Evolutionary conservation across 2,113 vertebrate species (phyloP).

Genomic region (Melanostigma gelatinosum): DNA sequence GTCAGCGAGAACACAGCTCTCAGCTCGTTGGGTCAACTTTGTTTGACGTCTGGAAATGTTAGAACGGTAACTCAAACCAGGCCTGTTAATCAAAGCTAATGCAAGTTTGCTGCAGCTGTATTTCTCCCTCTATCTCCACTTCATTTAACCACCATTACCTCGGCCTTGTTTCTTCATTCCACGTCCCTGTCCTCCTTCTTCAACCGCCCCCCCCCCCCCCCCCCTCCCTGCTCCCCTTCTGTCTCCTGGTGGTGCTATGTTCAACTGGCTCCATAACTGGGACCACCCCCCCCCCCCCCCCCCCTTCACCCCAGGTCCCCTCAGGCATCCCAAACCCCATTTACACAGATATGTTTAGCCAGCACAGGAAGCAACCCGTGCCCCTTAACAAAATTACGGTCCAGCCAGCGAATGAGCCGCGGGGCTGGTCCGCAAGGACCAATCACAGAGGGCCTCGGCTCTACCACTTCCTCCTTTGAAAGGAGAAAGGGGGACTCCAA

Average conservation of each 20-base stretch:
- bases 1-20: conserved; percentile 72
- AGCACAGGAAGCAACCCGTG: conserved; percentile 82
- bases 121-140: conserved; percentile 70
- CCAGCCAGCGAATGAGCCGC: conserved; percentile 79
- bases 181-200: conserved; percentile 61
- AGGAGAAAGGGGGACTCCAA: conserved; percentile 37
- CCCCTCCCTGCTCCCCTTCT: neutral
- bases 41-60: conserved; percentile 78
- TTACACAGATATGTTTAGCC: conserved; percentile 84
- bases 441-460: conserved; percentile 66
- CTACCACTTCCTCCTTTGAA: conserved; percentile 70
- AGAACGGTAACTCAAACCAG: conserved; percentile 75
- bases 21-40: conserved; percentile 69
- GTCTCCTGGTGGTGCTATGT: conserved; percentile 63
- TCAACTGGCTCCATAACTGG: conserved; percentile 70
- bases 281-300: conserved; percentile 25
- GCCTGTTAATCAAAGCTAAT: conserved; percentile 73
- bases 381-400: conserved; percentile 81
- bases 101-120: conserved; percentile 71
- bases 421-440: conserved; percentile 80
- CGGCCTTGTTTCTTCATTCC: conserved; percentile 68
- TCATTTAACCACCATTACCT: conserved; percentile 75
- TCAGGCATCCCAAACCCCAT: conserved; percentile 80
- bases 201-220: conserved; percentile 1
- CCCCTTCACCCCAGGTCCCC: conserved; percentile 58